Evolutionary conservation across 2,888 invertebrate genomes (phyloP).

Genomic region (Limnephilus lunatus): DNA sequence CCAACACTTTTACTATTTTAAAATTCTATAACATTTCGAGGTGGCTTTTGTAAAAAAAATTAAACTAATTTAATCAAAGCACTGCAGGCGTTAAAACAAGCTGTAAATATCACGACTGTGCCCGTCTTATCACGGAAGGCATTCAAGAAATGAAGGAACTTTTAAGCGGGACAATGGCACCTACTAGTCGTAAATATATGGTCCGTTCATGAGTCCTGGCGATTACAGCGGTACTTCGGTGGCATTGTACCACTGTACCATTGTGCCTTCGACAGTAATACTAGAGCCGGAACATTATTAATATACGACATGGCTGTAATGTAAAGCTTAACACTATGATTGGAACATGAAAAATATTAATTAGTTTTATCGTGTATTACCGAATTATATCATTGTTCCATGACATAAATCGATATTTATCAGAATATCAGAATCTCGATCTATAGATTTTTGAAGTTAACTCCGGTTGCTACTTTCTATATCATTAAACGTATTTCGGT

Average conservation of each 20-base stretch:
- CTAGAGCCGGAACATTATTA: neutral
- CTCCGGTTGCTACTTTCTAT: neutral
- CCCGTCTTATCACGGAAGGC: neutral
- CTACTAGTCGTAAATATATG: conserved; percentile 7
- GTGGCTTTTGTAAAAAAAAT: too few relatives aligned
- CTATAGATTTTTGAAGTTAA: neutral
- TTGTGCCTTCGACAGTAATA: neutral
- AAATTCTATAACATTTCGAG: too few relatives aligned
- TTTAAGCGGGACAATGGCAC: neutral
- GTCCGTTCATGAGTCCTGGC: neutral
- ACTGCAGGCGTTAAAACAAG: neutral
- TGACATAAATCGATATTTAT: too few relatives aligned
- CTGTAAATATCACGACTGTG: neutral
- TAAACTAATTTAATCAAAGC: too few relatives aligned
- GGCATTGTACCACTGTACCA: neutral
- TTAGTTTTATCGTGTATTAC: too few relatives aligned
- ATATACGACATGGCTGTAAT: neutral
- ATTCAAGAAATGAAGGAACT: neutral
- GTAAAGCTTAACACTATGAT: neutral
- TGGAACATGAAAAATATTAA: neutral
- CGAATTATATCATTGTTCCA: too few relatives aligned
- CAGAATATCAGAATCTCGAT: too few relatives aligned
- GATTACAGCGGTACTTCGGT: neutral
- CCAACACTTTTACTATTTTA: too few relatives aligned
- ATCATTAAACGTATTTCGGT: neutral